phyloP scores from a whole-genome alignment of 2,888 invertebrate species.

The Stenodema calcarata region DNA sequence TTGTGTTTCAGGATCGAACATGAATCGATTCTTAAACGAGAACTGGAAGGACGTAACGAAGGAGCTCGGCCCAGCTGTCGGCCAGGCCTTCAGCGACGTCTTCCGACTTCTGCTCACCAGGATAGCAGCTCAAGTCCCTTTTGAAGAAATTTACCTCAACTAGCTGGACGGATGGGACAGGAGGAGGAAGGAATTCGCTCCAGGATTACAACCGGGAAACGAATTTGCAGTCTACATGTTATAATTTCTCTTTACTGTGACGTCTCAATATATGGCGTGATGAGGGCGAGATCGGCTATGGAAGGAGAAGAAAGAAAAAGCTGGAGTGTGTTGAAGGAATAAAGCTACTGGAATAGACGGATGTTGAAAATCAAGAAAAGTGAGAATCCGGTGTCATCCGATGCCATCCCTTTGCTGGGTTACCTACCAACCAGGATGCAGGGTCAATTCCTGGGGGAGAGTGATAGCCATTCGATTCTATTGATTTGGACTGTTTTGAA shows the following conservation, averaged over 20 bases:
- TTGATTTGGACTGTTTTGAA: no score
- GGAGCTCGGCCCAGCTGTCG: constrained; percentile 61
- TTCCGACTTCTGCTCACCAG: constrained; percentile 57
- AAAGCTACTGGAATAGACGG: no score
- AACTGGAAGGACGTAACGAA: constrained; percentile 63
- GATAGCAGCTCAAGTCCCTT: constrained; percentile 57
- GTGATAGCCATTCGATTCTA: no score
- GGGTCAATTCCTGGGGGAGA: no score
- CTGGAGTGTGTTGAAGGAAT: no score
- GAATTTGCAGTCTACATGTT: neutral
- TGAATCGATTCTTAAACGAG: constrained; percentile 64
- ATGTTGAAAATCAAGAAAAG: no score
- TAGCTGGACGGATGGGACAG: neutral
- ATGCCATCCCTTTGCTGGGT: no score
- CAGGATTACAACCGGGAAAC: neutral
- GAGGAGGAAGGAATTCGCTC: neutral
- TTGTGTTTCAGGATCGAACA: constrained; percentile 61
- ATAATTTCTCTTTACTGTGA: neutral
- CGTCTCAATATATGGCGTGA: neutral
- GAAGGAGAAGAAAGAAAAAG: no score
- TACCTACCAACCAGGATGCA: no score
- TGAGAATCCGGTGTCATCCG: no score
- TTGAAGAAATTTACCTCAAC: constrained; percentile 56
- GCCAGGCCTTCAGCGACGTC: constrained; percentile 60
- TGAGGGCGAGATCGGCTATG: neutral